Evolutionary conservation across 92 coral and sea anemone species (phyloP).

Genomic region (Pocillopora grandis): DNA sequence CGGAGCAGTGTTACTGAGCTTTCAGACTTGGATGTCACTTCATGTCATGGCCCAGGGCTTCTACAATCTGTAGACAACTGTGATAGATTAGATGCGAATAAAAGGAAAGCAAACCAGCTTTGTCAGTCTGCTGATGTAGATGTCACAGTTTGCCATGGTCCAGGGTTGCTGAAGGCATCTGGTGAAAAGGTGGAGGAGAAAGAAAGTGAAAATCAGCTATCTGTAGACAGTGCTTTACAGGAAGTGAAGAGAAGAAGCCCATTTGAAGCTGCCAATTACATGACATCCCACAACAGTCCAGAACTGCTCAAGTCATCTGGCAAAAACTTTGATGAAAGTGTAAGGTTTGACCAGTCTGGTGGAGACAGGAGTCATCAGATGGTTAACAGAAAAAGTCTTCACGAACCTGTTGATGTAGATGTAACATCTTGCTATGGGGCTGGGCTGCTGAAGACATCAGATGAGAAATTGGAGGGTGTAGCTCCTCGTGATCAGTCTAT

Average conservation of each 20-base stretch:
- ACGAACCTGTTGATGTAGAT: slow-evolving; percentile 1
- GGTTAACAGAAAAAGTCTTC: slow-evolving; percentile 2
- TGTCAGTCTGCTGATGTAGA: slow-evolving; percentile 9
- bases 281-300: background rate
- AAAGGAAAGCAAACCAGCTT: background rate
- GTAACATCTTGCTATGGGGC: slow-evolving; percentile 1
- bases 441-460: background rate
- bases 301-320: background rate
- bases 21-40: slow-evolving; percentile 25
- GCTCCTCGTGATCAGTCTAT: background rate
- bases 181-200: background rate
- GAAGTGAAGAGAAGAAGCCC: background rate
- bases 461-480: background rate
- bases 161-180: background rate
- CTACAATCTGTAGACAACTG: background rate
- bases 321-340: background rate
- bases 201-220: too few species aligned
- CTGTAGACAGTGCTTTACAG: too few species aligned
- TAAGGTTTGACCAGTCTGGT: background rate
- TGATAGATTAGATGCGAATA: background rate
- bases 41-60: slow-evolving; percentile 28
- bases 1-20: slow-evolving; percentile 17
- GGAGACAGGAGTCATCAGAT: background rate
- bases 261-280: background rate
- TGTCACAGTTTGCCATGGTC: slow-evolving; percentile 19